Evolutionary conservation across 2,113 vertebrate species (phyloP).

Genomic region (Malurus alboscapulatus): DNA sequence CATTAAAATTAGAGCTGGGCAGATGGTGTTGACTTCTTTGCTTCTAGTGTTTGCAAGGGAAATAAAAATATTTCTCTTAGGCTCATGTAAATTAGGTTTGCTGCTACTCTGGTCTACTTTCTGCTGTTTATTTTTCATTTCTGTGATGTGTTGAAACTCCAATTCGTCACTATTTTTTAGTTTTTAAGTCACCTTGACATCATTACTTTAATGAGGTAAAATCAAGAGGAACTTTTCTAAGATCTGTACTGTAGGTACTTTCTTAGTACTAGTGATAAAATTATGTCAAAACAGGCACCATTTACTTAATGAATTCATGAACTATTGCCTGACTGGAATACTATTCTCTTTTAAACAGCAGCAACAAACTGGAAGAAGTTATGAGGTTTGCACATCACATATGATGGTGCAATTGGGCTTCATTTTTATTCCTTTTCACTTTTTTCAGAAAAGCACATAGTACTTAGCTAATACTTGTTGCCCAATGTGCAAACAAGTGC

Average conservation of each 20-base stretch:
- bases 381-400: not conserved
- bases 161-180: not conserved
- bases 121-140: not conserved
- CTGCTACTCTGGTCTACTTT: not conserved
- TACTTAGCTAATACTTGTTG: not conserved
- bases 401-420: not conserved
- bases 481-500: not conserved
- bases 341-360: not conserved
- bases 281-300: not conserved
- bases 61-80: slow-evolving; percentile 44
- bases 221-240: not conserved
- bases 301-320: not conserved
- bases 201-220: not conserved
- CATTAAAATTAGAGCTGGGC: slow-evolving; percentile 36
- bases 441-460: not conserved
- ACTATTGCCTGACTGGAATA: not conserved
- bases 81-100: not conserved
- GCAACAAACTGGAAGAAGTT: not conserved
- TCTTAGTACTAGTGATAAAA: not conserved
- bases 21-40: slow-evolving; percentile 41
- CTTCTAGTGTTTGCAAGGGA: slow-evolving; percentile 24
- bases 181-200: not conserved
- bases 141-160: not conserved
- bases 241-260: not conserved
- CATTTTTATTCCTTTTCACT: not conserved